These are phyloP conservation scores for Spilosoma lubricipeda DNA, from an alignment of 2,888 invertebrate species.

Conservation along the genomic window DNA sequence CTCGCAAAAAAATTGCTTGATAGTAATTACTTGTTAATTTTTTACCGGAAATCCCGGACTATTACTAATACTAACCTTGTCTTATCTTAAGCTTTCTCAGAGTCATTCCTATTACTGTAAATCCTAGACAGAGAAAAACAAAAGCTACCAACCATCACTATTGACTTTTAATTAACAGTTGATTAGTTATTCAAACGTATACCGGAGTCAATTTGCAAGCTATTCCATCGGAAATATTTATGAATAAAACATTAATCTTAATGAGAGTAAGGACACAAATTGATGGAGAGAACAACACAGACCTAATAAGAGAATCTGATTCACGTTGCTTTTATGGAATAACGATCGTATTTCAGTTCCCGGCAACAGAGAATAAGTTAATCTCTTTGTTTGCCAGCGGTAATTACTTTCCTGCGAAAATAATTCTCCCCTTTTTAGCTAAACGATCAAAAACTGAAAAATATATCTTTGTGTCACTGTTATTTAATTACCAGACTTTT, in stretches of 20 bases:
- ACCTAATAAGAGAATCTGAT: constrained; percentile 62
- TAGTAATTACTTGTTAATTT: no score
- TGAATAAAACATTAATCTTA: constrained; percentile 54
- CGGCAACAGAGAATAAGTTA: constrained; percentile 57
- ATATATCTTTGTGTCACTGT: constrained; percentile 50
- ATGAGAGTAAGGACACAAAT: constrained; percentile 56
- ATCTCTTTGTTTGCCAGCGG: constrained; percentile 61
- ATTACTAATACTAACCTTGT: not conserved
- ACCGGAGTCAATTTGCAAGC: constrained; percentile 32
- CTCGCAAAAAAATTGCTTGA: no score
- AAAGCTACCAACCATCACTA: not conserved
- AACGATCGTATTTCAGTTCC: constrained; percentile 60
- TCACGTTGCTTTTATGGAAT: constrained; percentile 58
- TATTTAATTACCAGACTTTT: constrained; percentile 44
- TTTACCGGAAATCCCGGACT: no score
- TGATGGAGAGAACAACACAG: constrained; percentile 54
- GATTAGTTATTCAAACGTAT: not conserved
- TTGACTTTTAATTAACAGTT: not conserved
- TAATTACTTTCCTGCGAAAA: constrained; percentile 59
- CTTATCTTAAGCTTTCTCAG: not conserved
- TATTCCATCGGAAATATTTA: constrained; percentile 36
- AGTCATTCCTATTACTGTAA: not conserved
- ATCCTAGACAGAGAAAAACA: not conserved
- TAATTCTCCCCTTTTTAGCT: constrained; percentile 54
- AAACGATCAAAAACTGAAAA: constrained; percentile 55